Evolutionary conservation across 2,113 vertebrate genomes (phyloP).

Genomic region (Tragelaphus buxtoni): DNA sequence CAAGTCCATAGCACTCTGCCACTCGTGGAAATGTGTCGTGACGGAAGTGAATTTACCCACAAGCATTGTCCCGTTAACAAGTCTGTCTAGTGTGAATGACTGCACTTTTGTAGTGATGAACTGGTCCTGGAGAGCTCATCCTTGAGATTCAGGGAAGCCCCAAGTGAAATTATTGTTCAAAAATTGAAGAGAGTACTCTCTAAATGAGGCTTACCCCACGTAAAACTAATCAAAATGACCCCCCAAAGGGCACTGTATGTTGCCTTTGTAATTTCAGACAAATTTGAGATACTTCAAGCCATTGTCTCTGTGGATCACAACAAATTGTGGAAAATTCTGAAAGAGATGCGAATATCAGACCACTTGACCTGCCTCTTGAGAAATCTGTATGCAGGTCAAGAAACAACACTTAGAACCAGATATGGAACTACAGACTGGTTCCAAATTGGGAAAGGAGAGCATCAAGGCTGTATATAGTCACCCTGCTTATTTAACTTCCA

Average conservation of each 20-base stretch:
- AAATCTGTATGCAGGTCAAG: neutral
- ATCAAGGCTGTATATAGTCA: neutral
- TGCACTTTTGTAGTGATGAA: neutral
- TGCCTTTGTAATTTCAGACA: neutral
- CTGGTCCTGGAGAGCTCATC: neutral
- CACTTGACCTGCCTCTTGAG: neutral
- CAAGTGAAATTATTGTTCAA: neutral
- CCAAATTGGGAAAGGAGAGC: neutral
- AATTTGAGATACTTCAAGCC: neutral
- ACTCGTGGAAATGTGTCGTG: neutral
- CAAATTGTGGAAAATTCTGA: neutral
- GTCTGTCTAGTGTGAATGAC: neutral
- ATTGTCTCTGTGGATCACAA: neutral
- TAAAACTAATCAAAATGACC: neutral
- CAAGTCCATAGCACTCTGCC: neutral
- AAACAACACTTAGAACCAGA: neutral
- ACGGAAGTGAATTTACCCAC: neutral
- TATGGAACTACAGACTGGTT: neutral
- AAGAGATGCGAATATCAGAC: neutral
- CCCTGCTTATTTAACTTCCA: neutral
- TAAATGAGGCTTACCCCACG: neutral
- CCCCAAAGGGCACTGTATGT: neutral
- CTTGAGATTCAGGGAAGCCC: neutral
- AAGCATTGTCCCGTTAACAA: neutral
- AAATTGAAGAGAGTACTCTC: neutral